These are phyloP conservation scores for Bruchidius siliquastri DNA, from an alignment of 2,888 invertebrate species.

Conservation along the genomic window DNA sequence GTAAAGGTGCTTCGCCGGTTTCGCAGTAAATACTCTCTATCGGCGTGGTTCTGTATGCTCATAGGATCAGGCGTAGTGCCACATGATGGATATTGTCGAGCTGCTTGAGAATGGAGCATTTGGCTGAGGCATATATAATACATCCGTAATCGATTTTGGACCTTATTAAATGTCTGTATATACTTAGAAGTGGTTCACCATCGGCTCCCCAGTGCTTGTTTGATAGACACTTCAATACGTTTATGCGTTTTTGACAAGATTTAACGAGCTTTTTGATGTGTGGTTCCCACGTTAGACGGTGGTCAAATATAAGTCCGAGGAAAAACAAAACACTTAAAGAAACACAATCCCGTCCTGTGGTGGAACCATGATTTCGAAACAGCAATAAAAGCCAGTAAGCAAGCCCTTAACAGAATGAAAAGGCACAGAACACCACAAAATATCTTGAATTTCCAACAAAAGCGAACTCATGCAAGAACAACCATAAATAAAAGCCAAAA, in stretches of 20 bases:
- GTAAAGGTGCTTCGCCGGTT: neutral
- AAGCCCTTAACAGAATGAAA: conserved; percentile 4
- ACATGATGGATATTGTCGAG: no score
- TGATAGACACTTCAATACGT: conserved; percentile 1
- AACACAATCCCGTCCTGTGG: conserved; percentile 1
- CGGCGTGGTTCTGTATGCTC: neutral
- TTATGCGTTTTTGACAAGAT: conserved; percentile 1
- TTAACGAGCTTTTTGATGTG: neutral
- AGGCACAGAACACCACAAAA: neutral
- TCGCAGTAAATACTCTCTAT: neutral
- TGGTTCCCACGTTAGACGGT: neutral
- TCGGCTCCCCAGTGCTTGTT: conserved; percentile 4
- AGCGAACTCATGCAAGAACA: no score
- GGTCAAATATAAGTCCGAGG: no score
- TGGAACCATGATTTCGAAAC: conserved; percentile 1
- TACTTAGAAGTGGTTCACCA: neutral
- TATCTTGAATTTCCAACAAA: no score
- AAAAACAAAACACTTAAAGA: no score
- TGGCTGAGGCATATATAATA: neutral
- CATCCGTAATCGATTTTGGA: conserved; percentile 4
- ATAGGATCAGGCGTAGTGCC: no score
- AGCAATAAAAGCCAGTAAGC: conserved; percentile 3
- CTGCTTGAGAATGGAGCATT: no score
- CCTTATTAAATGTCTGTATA: conserved; percentile 1
- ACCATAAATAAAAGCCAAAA: no score